Conservation (phyloP, 2,888 invertebrate species). For the Hypomecis atomaria region DNA sequence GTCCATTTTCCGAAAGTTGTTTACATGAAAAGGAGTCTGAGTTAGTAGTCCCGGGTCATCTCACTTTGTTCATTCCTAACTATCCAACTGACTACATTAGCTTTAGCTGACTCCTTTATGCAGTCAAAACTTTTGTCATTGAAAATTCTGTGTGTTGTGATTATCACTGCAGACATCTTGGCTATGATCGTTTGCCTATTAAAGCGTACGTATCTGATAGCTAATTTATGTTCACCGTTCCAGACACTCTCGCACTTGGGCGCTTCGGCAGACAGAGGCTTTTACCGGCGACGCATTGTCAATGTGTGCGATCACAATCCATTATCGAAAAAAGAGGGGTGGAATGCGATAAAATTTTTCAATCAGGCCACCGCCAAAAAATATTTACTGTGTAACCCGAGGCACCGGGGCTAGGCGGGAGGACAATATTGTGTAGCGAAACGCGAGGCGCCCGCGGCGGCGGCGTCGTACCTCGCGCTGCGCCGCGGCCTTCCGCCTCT, state of each 20-base stretch:
- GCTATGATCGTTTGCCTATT: constrained; percentile 18
- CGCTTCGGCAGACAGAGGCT: constrained; percentile 48
- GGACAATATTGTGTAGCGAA: constrained; percentile 81
- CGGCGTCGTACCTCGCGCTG: constrained; percentile 46
- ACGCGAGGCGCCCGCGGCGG: constrained; percentile 72
- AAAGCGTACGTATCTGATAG: constrained; percentile 12
- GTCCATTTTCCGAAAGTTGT: constrained; percentile 57
- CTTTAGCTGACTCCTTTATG: constrained; percentile 27
- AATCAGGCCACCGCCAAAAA: constrained; percentile 81
- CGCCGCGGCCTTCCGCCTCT: constrained; percentile 76
- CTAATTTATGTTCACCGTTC: constrained; percentile 19
- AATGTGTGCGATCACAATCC: constrained; percentile 69
- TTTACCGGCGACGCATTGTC: constrained; percentile 55
- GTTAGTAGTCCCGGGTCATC: constrained; percentile 49
- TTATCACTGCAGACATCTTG: constrained; percentile 24
- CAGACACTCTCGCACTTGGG: constrained; percentile 14
- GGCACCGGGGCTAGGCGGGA: constrained; percentile 66
- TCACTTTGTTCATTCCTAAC: constrained; percentile 39
- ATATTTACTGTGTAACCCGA: constrained; percentile 83
- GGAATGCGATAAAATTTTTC: constrained; percentile 82
- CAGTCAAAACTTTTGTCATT: constrained; percentile 41
- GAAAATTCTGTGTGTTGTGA: constrained; percentile 19
- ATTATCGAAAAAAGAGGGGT: constrained; percentile 71
- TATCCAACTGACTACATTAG: constrained; percentile 43
- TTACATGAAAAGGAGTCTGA: constrained; percentile 55